Conservation (phyloP, 2,888 invertebrate species). For the Mesoligia furuncula region DNA sequence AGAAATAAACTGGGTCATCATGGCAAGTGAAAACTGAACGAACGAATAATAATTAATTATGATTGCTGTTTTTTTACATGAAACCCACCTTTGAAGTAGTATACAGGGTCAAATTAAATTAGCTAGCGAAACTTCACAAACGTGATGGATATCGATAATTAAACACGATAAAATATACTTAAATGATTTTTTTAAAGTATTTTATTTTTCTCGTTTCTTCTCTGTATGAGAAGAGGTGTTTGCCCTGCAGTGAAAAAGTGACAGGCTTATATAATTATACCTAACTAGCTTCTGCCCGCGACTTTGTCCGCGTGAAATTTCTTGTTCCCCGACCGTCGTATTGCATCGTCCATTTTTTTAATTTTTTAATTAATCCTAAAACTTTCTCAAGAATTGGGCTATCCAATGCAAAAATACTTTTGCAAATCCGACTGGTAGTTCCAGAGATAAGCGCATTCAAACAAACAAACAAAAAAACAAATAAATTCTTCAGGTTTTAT, state of each 20-base stretch:
- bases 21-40: slow-evolving; percentile 3
- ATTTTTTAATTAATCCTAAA: neutral
- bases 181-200: neutral
- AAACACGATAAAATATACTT: neutral
- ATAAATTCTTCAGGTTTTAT: neutral
- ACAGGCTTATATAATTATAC: neutral
- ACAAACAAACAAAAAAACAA: neutral
- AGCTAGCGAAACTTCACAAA: neutral
- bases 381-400: neutral
- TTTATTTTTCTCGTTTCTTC: neutral
- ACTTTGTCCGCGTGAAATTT: too few relatives aligned
- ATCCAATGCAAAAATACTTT: neutral
- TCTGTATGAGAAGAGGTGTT: neutral
- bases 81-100: neutral
- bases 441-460: neutral
- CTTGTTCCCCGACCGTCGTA: too few relatives aligned
- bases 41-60: slow-evolving; percentile 12
- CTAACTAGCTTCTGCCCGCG: too few relatives aligned
- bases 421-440: neutral
- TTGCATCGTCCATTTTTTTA: neutral
- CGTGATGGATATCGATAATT: neutral
- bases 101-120: neutral
- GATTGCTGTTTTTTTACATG: slow-evolving; percentile 20
- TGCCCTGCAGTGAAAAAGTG: neutral
- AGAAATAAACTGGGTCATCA: slow-evolving; percentile 23